Evolutionary conservation across 1,140 invertebrate genomes (phyloP).

Genomic region (Acyrthosiphon pisum): DNA sequence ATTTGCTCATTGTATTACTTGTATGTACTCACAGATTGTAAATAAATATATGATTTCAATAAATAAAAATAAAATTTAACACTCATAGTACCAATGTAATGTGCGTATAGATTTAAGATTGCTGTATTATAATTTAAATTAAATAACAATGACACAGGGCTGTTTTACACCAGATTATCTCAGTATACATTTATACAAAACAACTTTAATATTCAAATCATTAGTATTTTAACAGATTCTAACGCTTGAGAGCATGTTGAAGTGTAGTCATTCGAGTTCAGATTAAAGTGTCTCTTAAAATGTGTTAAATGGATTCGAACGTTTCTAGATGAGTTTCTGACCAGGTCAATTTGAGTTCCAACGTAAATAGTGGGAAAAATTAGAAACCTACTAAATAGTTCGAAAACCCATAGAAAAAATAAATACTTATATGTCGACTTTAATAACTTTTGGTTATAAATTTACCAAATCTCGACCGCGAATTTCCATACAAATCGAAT

Average conservation of each 20-base stretch:
- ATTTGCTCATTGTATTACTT: not conserved
- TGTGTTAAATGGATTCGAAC: slow-evolving; percentile 16
- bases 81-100: not conserved
- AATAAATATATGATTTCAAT: not conserved
- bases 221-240: not conserved
- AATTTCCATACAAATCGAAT: slow-evolving; percentile 35
- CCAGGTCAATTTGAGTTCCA: not conserved
- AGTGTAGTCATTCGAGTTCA: not conserved
- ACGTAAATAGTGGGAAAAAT: not conserved
- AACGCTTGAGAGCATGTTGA: slow-evolving; percentile 31
- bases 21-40: not conserved
- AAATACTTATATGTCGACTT: not conserved
- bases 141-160: not conserved
- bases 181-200: not conserved
- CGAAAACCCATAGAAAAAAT: not conserved
- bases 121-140: not conserved
- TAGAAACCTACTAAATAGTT: not conserved
- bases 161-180: not conserved
- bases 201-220: not conserved
- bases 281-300: slow-evolving; percentile 17
- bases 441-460: slow-evolving; percentile 38
- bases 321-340: not conserved
- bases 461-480: slow-evolving; percentile 4
- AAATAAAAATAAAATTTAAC: not conserved
- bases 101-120: no score